Percentiles rank a stretch among this genome's conserved stretches.
These are phyloP conservation scores for Schizothorax lantsangensis DNA, from an alignment of 2,797 vertebrate species.

Conservation along the genomic window DNA sequence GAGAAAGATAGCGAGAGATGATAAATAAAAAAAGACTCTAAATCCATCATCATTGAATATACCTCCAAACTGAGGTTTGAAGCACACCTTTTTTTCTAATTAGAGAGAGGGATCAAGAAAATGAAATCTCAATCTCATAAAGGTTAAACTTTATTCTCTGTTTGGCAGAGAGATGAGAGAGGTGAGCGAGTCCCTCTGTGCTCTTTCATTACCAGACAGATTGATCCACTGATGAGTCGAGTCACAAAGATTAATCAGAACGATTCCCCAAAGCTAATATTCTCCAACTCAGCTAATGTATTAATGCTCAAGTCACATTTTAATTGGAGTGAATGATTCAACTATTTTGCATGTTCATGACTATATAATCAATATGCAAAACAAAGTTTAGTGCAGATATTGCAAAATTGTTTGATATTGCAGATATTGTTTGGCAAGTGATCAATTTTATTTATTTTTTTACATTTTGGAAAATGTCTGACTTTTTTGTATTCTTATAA, in stretches of 20 bases:
- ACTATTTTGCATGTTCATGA: conserved; percentile 15
- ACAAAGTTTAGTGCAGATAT: background rate
- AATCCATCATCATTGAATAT: conserved; percentile 50
- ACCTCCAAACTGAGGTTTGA: conserved; percentile 29
- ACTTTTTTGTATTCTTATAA: background rate
- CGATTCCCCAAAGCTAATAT: conserved; percentile 65
- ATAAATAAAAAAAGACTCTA: conserved; percentile 23
- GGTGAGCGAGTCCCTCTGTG: conserved; percentile 45
- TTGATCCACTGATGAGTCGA: conserved; percentile 67
- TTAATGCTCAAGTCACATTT: conserved; percentile 60
- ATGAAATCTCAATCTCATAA: conserved; percentile 65
- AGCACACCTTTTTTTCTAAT: conserved; percentile 61
- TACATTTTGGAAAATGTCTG: background rate
- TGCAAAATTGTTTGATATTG: no score
- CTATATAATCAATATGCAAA: background rate
- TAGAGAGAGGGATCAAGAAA: conserved; percentile 61
- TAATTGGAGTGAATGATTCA: conserved; percentile 53
- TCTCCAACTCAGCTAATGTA: conserved; percentile 58
- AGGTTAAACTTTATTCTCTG: conserved; percentile 67
- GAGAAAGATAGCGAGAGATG: conserved; percentile 20
- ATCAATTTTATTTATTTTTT: background rate
- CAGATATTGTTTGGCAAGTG: background rate
- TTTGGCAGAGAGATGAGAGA: conserved; percentile 58
- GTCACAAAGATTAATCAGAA: conserved; percentile 63
- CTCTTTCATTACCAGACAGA: conserved; percentile 65